Percentiles rank a stretch among this genome's conserved stretches.
phyloP scores from a whole-genome alignment of 37 sponge, comb jelly and placozoan genomes.

The Crambe crambe region DNA sequence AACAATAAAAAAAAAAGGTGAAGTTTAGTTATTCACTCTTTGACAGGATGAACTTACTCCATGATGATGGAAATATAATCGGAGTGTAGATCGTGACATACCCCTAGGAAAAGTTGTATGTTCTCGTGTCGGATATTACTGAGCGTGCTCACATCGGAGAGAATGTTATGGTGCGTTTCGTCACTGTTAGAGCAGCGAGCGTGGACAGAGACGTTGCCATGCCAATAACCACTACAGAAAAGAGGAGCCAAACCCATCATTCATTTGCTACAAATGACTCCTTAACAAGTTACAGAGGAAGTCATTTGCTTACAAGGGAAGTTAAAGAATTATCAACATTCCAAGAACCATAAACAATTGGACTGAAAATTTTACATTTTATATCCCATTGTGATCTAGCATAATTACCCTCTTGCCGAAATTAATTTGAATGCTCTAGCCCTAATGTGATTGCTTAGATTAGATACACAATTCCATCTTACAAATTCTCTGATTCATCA shows the following conservation, averaged over 20 bases:
- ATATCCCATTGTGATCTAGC: too few species aligned
- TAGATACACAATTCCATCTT: too few species aligned
- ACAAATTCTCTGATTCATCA: background rate
- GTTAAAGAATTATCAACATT: too few species aligned
- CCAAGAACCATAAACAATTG: background rate
- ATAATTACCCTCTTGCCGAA: background rate
- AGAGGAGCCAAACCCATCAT: background rate
- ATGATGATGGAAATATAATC: slow-evolving; percentile 30
- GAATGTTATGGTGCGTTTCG: slow-evolving; percentile 12
- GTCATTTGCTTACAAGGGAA: too few species aligned
- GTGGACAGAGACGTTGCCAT: slow-evolving; percentile 58
- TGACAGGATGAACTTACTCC: slow-evolving; percentile 23
- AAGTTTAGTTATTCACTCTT: background rate
- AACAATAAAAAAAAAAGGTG: background rate
- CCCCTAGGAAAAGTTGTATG: slow-evolving; percentile 74
- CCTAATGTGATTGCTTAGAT: too few species aligned
- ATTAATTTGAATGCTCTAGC: background rate
- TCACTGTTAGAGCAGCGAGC: slow-evolving; percentile 5
- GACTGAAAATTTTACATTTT: too few species aligned
- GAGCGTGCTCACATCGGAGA: slow-evolving; percentile 43
- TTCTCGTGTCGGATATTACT: slow-evolving; percentile 73
- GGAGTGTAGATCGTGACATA: slow-evolving; percentile 41
- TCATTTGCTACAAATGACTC: background rate
- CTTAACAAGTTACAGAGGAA: too few species aligned
- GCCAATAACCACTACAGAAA: slow-evolving; percentile 67